A percentile compares a stretch with the other conserved stretches of the same genome.
phyloP scores from a whole-genome alignment of 2,797 vertebrate species.

The Enteromius fasciolatus region DNA sequence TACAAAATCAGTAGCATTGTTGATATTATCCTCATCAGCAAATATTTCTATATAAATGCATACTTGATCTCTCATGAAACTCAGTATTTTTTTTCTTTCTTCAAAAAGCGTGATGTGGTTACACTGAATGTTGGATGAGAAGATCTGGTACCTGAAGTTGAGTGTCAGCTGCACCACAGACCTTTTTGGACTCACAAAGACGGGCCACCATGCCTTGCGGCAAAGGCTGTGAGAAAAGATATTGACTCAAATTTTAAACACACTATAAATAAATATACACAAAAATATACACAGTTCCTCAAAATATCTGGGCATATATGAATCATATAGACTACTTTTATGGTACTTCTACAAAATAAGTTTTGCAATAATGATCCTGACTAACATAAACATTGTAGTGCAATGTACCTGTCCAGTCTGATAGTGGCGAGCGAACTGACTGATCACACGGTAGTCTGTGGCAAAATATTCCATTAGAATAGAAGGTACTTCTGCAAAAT shows the following conservation, averaged over 20 bases:
- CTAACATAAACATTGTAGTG: neutral
- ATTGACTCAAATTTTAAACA: neutral
- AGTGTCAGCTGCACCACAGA: conserved; percentile 93
- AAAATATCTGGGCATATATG: neutral
- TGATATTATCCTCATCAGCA: neutral
- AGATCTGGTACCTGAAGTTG: conserved; percentile 88
- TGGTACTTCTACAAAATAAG: no score
- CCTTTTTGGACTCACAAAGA: conserved; percentile 95
- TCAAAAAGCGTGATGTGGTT: neutral
- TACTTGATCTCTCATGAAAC: neutral
- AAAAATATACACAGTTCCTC: neutral
- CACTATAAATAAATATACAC: neutral
- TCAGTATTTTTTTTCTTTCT: neutral
- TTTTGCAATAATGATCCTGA: neutral
- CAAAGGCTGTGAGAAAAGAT: conserved; percentile 75
- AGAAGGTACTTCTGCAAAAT: conserved; percentile 98
- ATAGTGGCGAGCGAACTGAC: conserved; percentile 94
- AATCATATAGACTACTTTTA: neutral
- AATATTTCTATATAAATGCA: neutral
- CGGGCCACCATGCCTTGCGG: conserved; percentile 92
- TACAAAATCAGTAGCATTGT: neutral
- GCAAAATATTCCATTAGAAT: conserved; percentile 99
- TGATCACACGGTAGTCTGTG: conserved; percentile 92
- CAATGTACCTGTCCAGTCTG: conserved; percentile 91
- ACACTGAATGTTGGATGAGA: neutral